Base-by-base conservation (phyloP, 2,113 vertebrate species). In the Procavia capensis region DNA sequence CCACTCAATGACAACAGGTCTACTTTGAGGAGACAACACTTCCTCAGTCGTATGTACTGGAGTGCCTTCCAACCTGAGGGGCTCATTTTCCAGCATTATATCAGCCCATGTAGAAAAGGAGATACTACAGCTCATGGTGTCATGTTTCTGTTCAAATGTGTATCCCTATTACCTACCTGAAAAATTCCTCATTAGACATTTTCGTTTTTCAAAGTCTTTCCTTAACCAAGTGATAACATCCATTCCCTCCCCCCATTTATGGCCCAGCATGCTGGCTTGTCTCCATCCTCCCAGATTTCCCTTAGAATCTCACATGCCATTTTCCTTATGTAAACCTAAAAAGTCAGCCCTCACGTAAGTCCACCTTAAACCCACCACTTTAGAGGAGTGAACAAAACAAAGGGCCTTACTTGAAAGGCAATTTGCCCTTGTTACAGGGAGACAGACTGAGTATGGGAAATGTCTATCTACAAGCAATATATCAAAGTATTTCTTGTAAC, bases 121-220 rank as follows among this genome's bases (percentile, higher is more conserved):
- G 50, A 13, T 16, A 54, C 76, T 70, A 39, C 16, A 54, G 29
- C n/a, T 19, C 14, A 39, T 9, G 22, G 25, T 54, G 81, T 74
- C 29, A 61, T 43, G 75, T 29, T 61, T 88, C 5, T 80, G 43
- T n/a, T 41, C 8, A 90, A 95, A 85, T 16, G 36, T 36, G 10
- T 27, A 22, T 63, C 72, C 59, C 64, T 41, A 50, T 36, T 17
- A 85, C 24, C 64, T 75, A 84, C 34, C 63, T 6, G 6, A 45
- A 92, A 90, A 92, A 75, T 61, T 31, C 16, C 11, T 90, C 22
- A 63, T 66, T 70, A 70, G 36, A 76, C 17, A 90, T 59, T 93
- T 70, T 50, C n/a, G 9, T 25, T 79, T 86, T 13, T 54, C 45
- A 70, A 85, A 85, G 43, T 78, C 16, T 82, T 87, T 92, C 75